Conservation (phyloP, 1,140 invertebrate species). For the Drosophila bifasciata region DNA sequence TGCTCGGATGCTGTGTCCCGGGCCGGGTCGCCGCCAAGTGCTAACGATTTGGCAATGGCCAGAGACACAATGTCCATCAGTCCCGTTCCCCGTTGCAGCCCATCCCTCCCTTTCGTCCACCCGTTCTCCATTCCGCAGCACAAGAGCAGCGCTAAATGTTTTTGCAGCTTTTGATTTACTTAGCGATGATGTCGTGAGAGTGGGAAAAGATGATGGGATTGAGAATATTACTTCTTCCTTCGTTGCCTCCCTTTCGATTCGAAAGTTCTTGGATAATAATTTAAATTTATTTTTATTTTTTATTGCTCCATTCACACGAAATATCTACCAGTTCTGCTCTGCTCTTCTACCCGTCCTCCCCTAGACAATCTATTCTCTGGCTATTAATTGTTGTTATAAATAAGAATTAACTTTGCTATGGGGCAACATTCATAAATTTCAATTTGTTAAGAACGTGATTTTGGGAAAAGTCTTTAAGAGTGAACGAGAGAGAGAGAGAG, state of each 20-base stretch:
- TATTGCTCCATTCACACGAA: slow-evolving; percentile 21
- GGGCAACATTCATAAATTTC: slow-evolving; percentile 53
- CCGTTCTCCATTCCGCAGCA: slow-evolving; percentile 42
- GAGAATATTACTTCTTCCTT: slow-evolving; percentile 15
- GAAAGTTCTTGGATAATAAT: slow-evolving; percentile 16
- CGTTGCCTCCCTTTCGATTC: not conserved
- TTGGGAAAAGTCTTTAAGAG: not conserved
- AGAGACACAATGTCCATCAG: slow-evolving; percentile 44
- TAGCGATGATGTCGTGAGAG: slow-evolving; percentile 56
- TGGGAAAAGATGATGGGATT: slow-evolving; percentile 3
- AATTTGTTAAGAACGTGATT: slow-evolving; percentile 44
- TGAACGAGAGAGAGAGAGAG: slow-evolving; percentile 16
- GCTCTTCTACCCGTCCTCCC: slow-evolving; percentile 21
- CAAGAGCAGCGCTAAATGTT: slow-evolving; percentile 57
- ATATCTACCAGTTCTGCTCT: slow-evolving; percentile 9
- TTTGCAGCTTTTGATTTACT: slow-evolving; percentile 46
- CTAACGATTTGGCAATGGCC: slow-evolving; percentile 80
- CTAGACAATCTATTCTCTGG: slow-evolving; percentile 27
- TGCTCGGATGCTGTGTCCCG: slow-evolving; percentile 20
- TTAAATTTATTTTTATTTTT: slow-evolving; percentile 47
- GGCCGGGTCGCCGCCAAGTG: slow-evolving; percentile 55
- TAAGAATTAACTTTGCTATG: slow-evolving; percentile 47
- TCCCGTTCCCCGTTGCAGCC: not conserved
- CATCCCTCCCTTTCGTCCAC: not conserved
- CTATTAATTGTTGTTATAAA: slow-evolving; percentile 55